phyloP scores from a whole-genome alignment of 2,113 vertebrate species.

The Isichthys henryi region DNA sequence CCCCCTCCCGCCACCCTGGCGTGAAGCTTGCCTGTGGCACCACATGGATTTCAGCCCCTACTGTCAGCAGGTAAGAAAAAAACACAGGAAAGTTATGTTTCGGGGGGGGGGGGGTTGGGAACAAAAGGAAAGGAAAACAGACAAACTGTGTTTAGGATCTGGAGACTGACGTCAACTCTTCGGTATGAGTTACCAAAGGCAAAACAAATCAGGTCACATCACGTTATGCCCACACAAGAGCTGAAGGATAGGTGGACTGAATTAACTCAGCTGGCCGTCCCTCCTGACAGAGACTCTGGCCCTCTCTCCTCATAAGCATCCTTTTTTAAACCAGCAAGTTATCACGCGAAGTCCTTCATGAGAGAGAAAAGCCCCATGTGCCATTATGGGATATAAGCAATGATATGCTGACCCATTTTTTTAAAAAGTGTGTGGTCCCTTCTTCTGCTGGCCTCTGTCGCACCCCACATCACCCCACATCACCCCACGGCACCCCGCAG shows the following conservation, averaged over 20 bases:
- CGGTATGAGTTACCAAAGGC: neutral
- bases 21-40: neutral
- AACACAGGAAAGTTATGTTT: neutral
- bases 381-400: neutral
- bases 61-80: neutral
- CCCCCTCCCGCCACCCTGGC: neutral
- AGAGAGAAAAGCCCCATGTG: neutral
- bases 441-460: neutral
- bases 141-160: neutral
- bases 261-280: neutral
- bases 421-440: neutral
- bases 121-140: neutral
- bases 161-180: neutral
- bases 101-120: neutral
- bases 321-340: slow-evolving; percentile 1
- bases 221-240: neutral
- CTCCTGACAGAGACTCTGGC: neutral
- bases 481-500: too few species aligned
- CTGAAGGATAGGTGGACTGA: neutral
- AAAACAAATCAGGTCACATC: neutral
- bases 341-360: neutral
- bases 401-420: neutral
- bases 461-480: neutral
- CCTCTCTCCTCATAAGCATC: neutral
- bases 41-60: neutral